Evolutionary conservation across 2,113 vertebrate genomes (phyloP), one percentile per base, ranked within the genome.

Genomic region (Apodemus sylvaticus): DNA sequence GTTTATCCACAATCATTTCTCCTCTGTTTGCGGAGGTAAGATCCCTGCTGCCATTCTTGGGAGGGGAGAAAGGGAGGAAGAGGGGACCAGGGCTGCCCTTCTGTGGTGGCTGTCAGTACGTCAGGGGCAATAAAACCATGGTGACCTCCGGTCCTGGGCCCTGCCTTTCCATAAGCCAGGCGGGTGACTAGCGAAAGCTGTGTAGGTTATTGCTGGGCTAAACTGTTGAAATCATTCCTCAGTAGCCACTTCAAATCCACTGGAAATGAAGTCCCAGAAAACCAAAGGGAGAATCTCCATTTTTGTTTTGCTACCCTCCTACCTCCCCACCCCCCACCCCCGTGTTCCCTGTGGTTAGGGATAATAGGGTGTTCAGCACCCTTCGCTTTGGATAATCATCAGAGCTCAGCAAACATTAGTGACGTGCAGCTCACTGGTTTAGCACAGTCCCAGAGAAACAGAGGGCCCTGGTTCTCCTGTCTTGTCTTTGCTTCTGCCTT

Each of bases 11-110:
- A 68, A 99, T 99, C 98, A 99, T 99, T 97, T 99, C 99, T 48
- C 99, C 99, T 64, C 95, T 99, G 95, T 99, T 99, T 99, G 98
- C 98, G 88, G 99, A 99, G 99, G 99, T 99, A 98, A 99, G 96
- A 45, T 0, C 70, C 70, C 93, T 86, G 36, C 12, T 74, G 83
- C 26, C 8, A 8, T 62, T 42, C 53, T 13, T 45, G 7, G 26
- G 53, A 60, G 2, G 29, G 1, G 45, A 0, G 29, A 2, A 0
- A 3, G 82, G 1, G 16, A 1, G 10, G 71, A 17, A 7, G 13
- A 1, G 17, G 1, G 11, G 45, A 0, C 10, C 20, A 22, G 62
- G 17, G 13, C 1, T 13, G 3, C 16, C 0, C 1, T 4, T 10
- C 20, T 5, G 9, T 31, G 81, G 16, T 5, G 4, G 1, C 24